Evolutionary conservation across 1,140 invertebrate species (phyloP), one percentile per base, ranked within the genome.

Genomic region (Theocolax elegans): DNA sequence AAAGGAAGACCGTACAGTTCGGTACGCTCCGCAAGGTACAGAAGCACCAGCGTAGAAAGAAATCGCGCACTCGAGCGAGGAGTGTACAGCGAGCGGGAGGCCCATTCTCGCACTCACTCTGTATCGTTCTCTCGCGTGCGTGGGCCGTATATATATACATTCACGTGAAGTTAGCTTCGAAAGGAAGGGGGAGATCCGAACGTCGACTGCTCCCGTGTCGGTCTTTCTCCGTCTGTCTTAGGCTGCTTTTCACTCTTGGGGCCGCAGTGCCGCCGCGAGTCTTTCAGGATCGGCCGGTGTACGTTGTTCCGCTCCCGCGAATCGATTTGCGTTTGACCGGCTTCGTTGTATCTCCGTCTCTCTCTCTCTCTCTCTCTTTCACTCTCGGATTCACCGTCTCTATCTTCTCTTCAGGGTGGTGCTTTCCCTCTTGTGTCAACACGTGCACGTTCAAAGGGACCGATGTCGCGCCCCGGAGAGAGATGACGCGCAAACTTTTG

Each of bases 151-250:
- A 12, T 51, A 27, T 27, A 27, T 31, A 29, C 74, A 53, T 27
- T 31, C 46, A 29, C 74, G 56, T 70, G 77, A 80, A 76, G 80
- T 79, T 78, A 68, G 74, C 70, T 78, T 77, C 75, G 80, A 83
- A 80, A 82, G 67, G 23, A 78, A 80, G 58, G 38, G 23, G n/a
- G 19, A 13, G 25, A 15, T 46, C 15, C 19, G 15, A 31, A 19
- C 10, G 40, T 56, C 63, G 31, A 48, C 64, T 46, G n/a, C 51
- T 31, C 10, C 17, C 10, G 38, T 49, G 3, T 23, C 35, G 3
- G 31, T 49, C 35, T 59, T 21, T 59, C 35, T 40, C 48, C 56
- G 19, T 46, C 15, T 25, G 3, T 25, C 15, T 44, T 44, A 6
- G 6, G 7, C 15, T 44, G 6, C 12, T 44, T 44, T 44, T 44